Evolutionary conservation across 2,113 vertebrate genomes (phyloP).

Genomic region (Oncorhynchus keta): DNA sequence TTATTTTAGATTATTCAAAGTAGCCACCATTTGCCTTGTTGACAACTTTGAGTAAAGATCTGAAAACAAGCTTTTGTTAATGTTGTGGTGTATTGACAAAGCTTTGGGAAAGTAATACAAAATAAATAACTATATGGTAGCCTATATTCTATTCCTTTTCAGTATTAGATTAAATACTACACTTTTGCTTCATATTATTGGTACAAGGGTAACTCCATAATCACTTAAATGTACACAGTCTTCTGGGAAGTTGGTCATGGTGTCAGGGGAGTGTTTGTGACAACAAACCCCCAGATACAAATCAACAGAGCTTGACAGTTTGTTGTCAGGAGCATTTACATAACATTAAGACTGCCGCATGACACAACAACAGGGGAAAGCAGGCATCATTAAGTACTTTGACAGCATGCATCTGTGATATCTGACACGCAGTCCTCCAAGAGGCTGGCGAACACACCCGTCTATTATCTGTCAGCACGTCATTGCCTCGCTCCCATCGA

Average conservation of each 20-base stretch:
- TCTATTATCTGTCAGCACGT: not conserved
- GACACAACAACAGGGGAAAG: conserved; percentile 11
- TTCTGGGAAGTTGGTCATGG: not conserved
- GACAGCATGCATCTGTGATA: conserved; percentile 50
- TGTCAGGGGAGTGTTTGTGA: not conserved
- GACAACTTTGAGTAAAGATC: too few species aligned
- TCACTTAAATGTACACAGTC: not conserved
- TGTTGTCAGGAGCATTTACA: not conserved
- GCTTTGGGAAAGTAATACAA: too few species aligned
- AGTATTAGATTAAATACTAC: not conserved
- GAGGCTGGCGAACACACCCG: conserved; percentile 26
- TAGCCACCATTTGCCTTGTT: too few species aligned
- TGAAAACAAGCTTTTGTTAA: too few species aligned
- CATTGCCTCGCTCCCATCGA: not conserved
- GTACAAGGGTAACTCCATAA: not conserved
- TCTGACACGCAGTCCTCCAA: conserved; percentile 13
- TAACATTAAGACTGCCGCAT: conserved; percentile 25
- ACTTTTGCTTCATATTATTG: not conserved
- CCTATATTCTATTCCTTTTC: too few species aligned
- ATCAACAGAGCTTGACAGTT: not conserved
- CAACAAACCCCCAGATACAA: not conserved
- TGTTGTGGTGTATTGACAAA: too few species aligned
- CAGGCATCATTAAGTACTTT: conserved; percentile 50
- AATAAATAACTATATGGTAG: too few species aligned
- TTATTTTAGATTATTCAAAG: too few species aligned